Conservation (phyloP, 2,113 vertebrate species). For the Psittacara wagleri region DNA sequence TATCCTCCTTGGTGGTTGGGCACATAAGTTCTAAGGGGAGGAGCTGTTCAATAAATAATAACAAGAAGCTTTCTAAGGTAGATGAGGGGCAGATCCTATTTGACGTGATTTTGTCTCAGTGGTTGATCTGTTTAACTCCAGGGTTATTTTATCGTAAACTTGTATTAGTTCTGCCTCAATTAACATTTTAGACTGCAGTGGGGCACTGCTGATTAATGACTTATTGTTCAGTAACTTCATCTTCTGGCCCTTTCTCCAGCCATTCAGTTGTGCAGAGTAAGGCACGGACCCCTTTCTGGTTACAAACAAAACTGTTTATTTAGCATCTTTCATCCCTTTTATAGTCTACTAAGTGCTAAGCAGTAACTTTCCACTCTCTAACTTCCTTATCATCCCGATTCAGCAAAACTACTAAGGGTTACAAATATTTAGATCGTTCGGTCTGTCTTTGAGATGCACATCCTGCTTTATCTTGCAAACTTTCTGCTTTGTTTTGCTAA, state of each 20-base stretch:
- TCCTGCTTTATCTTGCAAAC: no score
- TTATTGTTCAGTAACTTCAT: slow-evolving; percentile 55
- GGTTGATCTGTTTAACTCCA: slow-evolving; percentile 52
- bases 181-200: slow-evolving; percentile 22
- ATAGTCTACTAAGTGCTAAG: no score
- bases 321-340: no score
- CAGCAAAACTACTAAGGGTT: no score
- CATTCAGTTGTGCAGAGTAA: neutral
- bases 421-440: no score
- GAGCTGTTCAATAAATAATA: slow-evolving; percentile 64
- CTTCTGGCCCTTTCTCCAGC: slow-evolving; percentile 13
- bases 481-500: no score
- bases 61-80: slow-evolving; percentile 41
- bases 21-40: slow-evolving; percentile 43
- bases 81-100: slow-evolving; percentile 59
- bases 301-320: no score
- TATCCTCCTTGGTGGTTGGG: slow-evolving; percentile 29
- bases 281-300: no score
- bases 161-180: slow-evolving; percentile 54
- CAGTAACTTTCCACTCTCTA: no score
- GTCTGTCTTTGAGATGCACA: no score
- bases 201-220: slow-evolving; percentile 47
- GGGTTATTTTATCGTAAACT: slow-evolving; percentile 46
- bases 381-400: no score
- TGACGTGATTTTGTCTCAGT: slow-evolving; percentile 60